phyloP scores from a whole-genome alignment of 2,888 invertebrate species.

The Himalopsyche tibetana region DNA sequence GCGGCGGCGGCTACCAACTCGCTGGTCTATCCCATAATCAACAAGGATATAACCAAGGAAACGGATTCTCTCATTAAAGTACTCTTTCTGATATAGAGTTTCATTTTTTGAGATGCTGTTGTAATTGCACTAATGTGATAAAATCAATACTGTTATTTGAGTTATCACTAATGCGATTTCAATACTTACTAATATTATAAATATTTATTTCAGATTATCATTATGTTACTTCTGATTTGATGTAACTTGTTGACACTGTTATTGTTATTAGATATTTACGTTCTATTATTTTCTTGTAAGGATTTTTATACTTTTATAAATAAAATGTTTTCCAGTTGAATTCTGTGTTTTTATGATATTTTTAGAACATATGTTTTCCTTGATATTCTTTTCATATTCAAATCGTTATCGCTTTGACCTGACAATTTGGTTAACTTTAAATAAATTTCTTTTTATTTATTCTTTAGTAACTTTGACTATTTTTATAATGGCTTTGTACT shows the following conservation, averaged over 20 bases:
- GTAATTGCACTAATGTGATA: conserved; percentile 5
- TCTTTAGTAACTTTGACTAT: too few relatives aligned
- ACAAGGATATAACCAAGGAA: conserved; percentile 16
- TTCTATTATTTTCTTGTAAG: conserved; percentile 24
- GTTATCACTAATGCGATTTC: background rate
- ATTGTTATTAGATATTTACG: conserved; percentile 32
- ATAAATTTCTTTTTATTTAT: too few relatives aligned
- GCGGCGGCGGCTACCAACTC: background rate
- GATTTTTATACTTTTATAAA: conserved; percentile 49
- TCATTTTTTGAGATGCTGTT: background rate
- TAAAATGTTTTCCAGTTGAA: conserved; percentile 41
- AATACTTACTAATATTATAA: background rate
- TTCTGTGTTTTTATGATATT: background rate
- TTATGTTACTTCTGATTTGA: conserved; percentile 32
- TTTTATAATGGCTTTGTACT: too few relatives aligned
- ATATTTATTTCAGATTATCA: conserved; percentile 32
- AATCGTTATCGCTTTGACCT: too few relatives aligned
- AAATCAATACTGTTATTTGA: conserved; percentile 17
- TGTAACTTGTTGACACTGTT: conserved; percentile 38
- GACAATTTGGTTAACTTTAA: too few relatives aligned
- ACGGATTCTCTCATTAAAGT: conserved; percentile 5
- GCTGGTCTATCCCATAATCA: conserved; percentile 18
- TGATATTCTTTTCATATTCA: too few relatives aligned
- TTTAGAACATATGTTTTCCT: background rate
- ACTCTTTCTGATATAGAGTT: background rate